Evolutionary conservation across 1,140 invertebrate genomes (phyloP).

Genomic region (Teleopsis dalmanni): DNA sequence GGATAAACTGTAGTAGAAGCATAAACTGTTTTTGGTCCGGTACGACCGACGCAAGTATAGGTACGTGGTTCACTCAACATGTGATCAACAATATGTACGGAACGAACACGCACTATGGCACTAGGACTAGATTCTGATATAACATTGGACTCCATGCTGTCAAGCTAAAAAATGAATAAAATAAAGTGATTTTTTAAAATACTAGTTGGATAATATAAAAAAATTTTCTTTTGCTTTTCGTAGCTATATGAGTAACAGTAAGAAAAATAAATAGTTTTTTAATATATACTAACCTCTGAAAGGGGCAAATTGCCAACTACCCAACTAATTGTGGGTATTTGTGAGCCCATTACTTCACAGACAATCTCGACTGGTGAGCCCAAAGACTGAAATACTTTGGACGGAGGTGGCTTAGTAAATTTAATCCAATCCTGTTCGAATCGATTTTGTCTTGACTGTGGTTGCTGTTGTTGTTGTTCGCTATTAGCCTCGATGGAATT

Average conservation of each 20-base stretch:
- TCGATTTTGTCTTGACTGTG: slow-evolving; percentile 16
- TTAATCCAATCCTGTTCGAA: slow-evolving; percentile 47
- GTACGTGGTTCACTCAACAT: slow-evolving; percentile 27
- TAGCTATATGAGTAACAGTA: no score
- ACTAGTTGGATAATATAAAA: not conserved
- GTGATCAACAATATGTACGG: slow-evolving; percentile 53
- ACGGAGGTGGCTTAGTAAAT: slow-evolving; percentile 45
- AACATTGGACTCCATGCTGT: slow-evolving; percentile 46
- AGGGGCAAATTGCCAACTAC: slow-evolving; percentile 53
- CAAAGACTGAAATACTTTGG: slow-evolving; percentile 37
- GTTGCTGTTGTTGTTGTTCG: slow-evolving; percentile 14
- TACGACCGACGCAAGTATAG: slow-evolving; percentile 66
- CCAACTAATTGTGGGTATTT: slow-evolving; percentile 63
- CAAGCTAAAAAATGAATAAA: slow-evolving; percentile 15
- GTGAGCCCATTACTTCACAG: slow-evolving; percentile 61
- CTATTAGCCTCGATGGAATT: slow-evolving; percentile 33
- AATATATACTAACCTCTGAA: slow-evolving; percentile 53
- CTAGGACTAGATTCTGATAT: slow-evolving; percentile 46
- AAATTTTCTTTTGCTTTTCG: not conserved
- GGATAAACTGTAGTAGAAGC: slow-evolving; percentile 49
- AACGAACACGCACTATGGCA: slow-evolving; percentile 54
- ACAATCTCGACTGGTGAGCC: slow-evolving; percentile 53
- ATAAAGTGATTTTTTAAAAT: not conserved
- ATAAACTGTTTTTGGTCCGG: slow-evolving; percentile 51
- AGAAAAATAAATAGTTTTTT: no score